Evolutionary conservation across 2,113 vertebrate genomes (phyloP), one percentile per base, ranked within the genome.

Genomic region (Sinocyclocheilus grahami): DNA sequence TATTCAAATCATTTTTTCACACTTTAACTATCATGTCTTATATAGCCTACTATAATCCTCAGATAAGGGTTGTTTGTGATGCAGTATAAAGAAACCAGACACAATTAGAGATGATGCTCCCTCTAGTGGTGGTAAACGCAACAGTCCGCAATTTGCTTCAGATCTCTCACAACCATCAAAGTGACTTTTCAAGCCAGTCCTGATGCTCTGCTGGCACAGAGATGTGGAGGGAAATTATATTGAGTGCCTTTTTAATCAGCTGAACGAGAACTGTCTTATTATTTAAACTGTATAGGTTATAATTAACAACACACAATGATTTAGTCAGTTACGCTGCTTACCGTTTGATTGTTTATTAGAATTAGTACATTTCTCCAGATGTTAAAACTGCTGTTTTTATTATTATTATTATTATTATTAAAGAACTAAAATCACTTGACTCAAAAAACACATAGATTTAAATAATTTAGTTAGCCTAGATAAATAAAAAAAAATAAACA

Each of bases 101-200:
- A 72, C 69, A 37, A 14, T 71, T 4, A 10, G 46, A 71, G 65
- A 82, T 12, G 24, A 6, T 13, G 62, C 81, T 3, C 63, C 63
- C 46, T 82, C 81, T 71, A n/a, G 24, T 8, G 62, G 27, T 53
- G 18, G 22, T 4, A n/a, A 82, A 71, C 46, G 24, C 10, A 71
- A 53, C 20, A 7, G 22, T n/a, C 0, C n/a, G 78, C 10, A 63
- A 63, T 24, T 8, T n/a, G 20, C 30, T 6, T 33, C 46, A 0
- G 74, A 51, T 77, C 46, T 76, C 46, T 16, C 74, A 51, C 27
- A 79, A 80, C 33, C 33, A 42, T 37, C 37, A 65, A 37, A 65
- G 3, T 3, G 16, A 46, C 20, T 81, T 12, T 81, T 30, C 33
- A 48, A 1, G 14, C n/a, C 20, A 65, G 55, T 13, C n/a, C 76